These are phyloP conservation scores for Apodemia duryi DNA, from an alignment of 2,888 invertebrate genomes.

Conservation along the genomic window DNA sequence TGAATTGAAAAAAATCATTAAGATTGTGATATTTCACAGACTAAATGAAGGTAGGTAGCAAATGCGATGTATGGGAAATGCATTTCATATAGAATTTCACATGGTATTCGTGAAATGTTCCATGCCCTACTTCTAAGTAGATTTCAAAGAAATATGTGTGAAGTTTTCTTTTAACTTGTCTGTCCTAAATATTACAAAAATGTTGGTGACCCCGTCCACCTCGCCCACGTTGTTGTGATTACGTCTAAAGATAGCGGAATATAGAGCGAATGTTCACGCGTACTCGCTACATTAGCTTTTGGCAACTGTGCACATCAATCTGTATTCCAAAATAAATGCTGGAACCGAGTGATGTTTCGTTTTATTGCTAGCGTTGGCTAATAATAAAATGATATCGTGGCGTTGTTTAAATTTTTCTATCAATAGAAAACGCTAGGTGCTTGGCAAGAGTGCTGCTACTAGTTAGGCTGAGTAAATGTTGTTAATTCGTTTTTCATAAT, in stretches of 20 bases:
- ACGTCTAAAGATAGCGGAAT: slow-evolving; percentile 43
- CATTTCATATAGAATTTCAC: no score
- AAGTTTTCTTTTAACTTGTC: no score
- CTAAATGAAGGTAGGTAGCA: no score
- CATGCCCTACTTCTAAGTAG: no score
- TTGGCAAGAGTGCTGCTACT: no score
- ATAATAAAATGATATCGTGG: background rate
- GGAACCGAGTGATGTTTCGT: slow-evolving; percentile 17
- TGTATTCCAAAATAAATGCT: slow-evolving; percentile 30
- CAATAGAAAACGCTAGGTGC: background rate
- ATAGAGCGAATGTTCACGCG: slow-evolving; percentile 25
- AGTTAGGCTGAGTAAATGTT: no score
- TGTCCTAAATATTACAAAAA: background rate
- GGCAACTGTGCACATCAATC: slow-evolving; percentile 35
- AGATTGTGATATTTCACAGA: no score
- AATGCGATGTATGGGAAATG: no score
- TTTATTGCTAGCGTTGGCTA: slow-evolving; percentile 5
- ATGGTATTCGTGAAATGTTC: no score
- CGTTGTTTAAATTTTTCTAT: background rate
- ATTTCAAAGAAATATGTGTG: no score
- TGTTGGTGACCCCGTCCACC: slow-evolving; percentile 22
- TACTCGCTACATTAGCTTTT: slow-evolving; percentile 30
- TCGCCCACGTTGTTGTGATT: slow-evolving; percentile 30
- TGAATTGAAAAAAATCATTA: no score
- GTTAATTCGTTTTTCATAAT: no score